These are phyloP conservation scores for Brachionus manjavacas DNA, from an alignment of 1,140 invertebrate species.

Conservation along the genomic window DNA sequence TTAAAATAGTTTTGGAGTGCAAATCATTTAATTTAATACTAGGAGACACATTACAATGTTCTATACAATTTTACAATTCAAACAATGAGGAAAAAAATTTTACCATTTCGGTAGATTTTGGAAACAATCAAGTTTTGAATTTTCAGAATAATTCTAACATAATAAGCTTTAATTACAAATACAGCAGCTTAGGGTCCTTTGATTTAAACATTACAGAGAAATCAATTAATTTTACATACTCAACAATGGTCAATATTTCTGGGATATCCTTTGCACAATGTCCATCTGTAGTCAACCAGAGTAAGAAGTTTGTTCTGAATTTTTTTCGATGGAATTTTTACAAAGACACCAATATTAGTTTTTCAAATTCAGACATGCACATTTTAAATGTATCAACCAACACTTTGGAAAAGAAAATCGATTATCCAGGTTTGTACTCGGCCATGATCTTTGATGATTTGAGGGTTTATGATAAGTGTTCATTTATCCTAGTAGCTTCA, in stretches of 20 bases:
- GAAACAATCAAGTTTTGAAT: neutral
- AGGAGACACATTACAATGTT: neutral
- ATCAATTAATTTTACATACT: neutral
- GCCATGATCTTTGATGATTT: neutral
- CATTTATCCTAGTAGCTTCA: neutral
- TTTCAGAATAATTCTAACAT: neutral
- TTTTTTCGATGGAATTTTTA: neutral
- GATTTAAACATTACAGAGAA: neutral
- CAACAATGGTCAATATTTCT: neutral
- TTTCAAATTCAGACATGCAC: neutral
- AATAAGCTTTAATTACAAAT: neutral
- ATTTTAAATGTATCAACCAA: neutral
- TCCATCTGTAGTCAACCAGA: neutral
- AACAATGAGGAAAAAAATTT: neutral
- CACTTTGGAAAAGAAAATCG: neutral
- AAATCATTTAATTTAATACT: neutral
- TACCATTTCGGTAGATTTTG: neutral
- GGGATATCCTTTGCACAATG: neutral
- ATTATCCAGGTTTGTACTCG: neutral
- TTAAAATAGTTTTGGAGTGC: neutral
- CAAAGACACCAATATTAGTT: neutral
- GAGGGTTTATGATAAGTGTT: neutral
- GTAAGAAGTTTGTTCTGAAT: neutral
- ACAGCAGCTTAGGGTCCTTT: neutral
- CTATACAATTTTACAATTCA: neutral